These are phyloP conservation scores for Heliconius charithonia DNA, from an alignment of 2,888 invertebrate genomes.

Conservation along the genomic window DNA sequence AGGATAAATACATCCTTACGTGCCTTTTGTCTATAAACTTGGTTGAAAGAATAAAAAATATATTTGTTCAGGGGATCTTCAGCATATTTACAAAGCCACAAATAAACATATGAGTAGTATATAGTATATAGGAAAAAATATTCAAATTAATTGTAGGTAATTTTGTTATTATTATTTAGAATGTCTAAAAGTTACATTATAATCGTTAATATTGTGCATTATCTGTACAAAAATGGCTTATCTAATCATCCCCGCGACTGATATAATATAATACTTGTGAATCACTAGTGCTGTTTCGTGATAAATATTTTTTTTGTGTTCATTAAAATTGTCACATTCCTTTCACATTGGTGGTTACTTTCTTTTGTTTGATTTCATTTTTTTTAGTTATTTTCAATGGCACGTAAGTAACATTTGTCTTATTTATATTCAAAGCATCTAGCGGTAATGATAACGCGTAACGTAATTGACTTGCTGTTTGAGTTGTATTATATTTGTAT, in stretches of 20 bases:
- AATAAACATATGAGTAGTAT: too few species aligned
- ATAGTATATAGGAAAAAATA: background rate
- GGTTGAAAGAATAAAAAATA: background rate
- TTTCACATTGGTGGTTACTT: conserved; percentile 24
- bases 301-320: conserved; percentile 40
- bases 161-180: background rate
- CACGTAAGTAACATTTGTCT: conserved; percentile 48
- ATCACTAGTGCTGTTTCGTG: conserved; percentile 34
- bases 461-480: too few species aligned
- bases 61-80: background rate
- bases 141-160: background rate
- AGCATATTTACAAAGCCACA: background rate
- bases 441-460: background rate
- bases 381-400: conserved; percentile 44
- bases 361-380: conserved; percentile 19
- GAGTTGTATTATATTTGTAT: background rate
- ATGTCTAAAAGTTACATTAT: background rate
- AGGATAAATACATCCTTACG: too few species aligned
- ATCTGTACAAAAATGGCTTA: conserved; percentile 41
- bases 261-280: conserved; percentile 44
- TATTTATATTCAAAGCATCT: background rate
- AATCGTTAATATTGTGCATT: conserved; percentile 6
- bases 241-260: conserved; percentile 50
- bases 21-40: background rate
- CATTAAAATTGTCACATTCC: conserved; percentile 16